Evolutionary conservation across 2,797 vertebrate species (phyloP), one percentile per base, ranked within the genome.

Genomic region (Emys orbicularis): DNA sequence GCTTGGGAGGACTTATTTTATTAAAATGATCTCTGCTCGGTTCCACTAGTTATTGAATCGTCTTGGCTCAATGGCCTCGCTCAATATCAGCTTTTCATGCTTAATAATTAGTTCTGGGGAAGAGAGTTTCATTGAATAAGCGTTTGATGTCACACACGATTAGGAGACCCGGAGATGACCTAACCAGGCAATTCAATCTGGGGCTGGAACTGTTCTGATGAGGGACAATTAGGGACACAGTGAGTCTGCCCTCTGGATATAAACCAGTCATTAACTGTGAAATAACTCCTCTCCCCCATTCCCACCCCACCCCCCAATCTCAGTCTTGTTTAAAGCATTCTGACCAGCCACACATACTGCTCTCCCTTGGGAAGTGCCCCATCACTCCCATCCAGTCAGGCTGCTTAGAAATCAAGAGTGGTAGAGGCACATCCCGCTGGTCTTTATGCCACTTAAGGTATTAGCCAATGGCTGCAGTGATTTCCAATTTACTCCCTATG

Each of bases 1-100:
- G 89, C 92, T 93, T 90, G 53, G 23, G 81, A 3, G 4, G 95
- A 97, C 89, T 94, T 94, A 89, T 89, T 96, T 93, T 89, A 85
- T 87, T 56, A 91, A 96, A 98, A 97, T 96, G 95, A 97, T 95
- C 92, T 97, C 96, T 96, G 91, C 96, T 97, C 97, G 6, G 81
- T 47, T 95, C 90, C 84, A 88, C 89, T 91, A 79, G 86, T 96
- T 97, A 97, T 95, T 96, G 95, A 97, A 94, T 95, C 0, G 68
- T 90, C 92, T 92, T 97, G 91, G 97, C 93, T 97, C 96, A 95
- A 59, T 79, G 90, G 93, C 91, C 94, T 94, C 29, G 4, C 61
- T 98, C 97, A 94, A 95, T 96, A 97, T 93, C 90, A 94, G 81
- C 95, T 97, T 97, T 95, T 95, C 96, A 92, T 82, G 88, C 90